Conservation (phyloP, 2,888 invertebrate species). For the Imbricaverruca yamaguchii region DNA sequence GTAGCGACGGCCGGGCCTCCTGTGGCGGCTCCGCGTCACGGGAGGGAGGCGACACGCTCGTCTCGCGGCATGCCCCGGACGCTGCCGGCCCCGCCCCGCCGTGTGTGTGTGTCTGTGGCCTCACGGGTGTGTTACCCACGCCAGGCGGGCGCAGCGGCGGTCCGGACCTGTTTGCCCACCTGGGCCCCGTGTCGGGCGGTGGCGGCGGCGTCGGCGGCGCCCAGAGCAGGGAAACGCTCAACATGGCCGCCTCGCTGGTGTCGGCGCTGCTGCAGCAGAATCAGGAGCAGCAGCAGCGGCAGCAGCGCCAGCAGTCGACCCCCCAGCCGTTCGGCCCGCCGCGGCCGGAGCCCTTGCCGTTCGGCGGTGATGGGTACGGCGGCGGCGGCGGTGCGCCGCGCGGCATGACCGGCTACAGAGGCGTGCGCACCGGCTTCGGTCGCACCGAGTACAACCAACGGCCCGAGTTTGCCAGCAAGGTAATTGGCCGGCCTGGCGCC, state of each 20-base stretch:
- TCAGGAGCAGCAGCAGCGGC: neutral
- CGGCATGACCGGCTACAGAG: neutral
- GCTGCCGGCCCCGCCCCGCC: too few relatives aligned
- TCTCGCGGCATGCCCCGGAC: too few relatives aligned
- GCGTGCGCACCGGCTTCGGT: neutral
- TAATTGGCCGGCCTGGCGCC: neutral
- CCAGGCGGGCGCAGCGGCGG: too few relatives aligned
- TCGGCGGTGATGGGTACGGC: neutral
- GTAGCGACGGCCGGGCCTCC: too few relatives aligned
- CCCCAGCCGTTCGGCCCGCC: neutral
- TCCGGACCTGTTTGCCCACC: too few relatives aligned
- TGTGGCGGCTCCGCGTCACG: too few relatives aligned
- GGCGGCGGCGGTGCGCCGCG: neutral
- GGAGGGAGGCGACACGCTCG: too few relatives aligned
- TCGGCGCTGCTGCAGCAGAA: slow-evolving; percentile 13
- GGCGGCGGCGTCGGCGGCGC: neutral
- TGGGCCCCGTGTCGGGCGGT: neutral
- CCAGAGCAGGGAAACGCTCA: slow-evolving; percentile 4
- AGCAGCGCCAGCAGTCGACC: neutral
- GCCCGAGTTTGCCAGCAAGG: neutral
- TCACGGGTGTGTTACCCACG: too few relatives aligned
- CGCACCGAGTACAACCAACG: neutral
- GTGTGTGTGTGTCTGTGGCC: too few relatives aligned
- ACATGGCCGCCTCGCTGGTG: slow-evolving; percentile 10
- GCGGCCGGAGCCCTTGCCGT: neutral